phyloP scores from a whole-genome alignment of 2,888 invertebrate species.

The Arge pagana region DNA sequence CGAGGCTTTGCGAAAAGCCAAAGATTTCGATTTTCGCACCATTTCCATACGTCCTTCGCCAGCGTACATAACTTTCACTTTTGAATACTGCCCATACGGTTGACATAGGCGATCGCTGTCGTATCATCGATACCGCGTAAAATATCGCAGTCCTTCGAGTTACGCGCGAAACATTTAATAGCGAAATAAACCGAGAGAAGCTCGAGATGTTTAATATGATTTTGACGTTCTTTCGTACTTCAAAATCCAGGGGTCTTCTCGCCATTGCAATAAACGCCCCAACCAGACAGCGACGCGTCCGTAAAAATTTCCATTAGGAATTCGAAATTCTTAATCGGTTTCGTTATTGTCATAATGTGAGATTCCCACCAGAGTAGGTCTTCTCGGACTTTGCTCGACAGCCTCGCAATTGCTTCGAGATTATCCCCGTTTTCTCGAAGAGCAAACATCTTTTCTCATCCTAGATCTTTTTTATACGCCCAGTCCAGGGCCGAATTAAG shows the following conservation, averaged over 20 bases:
- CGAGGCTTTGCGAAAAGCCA: conserved; percentile 24
- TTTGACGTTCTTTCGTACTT: not conserved
- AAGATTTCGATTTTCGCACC: conserved; percentile 26
- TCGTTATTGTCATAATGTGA: not conserved
- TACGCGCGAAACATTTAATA: not conserved
- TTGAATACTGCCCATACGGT: conserved; percentile 26
- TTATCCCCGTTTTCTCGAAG: conserved; percentile 12
- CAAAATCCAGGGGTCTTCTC: conserved; percentile 1
- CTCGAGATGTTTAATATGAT: conserved; percentile 1
- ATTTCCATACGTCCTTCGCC: conserved; percentile 24
- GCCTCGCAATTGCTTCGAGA: conserved; percentile 16
- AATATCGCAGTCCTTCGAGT: not conserved
- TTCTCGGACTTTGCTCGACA: conserved; percentile 8
- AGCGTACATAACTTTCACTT: conserved; percentile 7
- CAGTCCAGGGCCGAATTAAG: conserved; percentile 22
- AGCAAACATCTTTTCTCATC: conserved; percentile 24
- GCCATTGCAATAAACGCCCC: not conserved
- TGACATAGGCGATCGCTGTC: conserved; percentile 29
- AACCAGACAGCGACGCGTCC: conserved; percentile 2
- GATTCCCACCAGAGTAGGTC: conserved; percentile 13
- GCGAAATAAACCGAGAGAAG: not conserved
- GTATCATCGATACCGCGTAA: conserved; percentile 26
- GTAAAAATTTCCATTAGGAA: conserved; percentile 9
- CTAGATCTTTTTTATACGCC: conserved; percentile 29
- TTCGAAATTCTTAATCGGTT: not conserved